These are phyloP conservation scores for Acromyrmex heyeri DNA, from an alignment of 1,140 invertebrate species.

Conservation along the genomic window DNA sequence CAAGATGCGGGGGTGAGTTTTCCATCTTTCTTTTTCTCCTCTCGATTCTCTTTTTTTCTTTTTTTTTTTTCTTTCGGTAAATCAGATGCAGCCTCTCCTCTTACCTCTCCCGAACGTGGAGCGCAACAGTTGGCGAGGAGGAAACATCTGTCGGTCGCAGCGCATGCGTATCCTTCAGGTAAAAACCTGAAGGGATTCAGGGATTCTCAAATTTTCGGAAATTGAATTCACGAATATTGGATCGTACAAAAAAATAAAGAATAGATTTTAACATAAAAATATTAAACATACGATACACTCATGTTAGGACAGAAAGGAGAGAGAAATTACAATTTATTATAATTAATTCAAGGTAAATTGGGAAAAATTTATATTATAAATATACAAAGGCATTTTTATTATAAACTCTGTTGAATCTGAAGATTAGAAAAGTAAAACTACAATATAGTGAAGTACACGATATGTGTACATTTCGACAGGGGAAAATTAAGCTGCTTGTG, in stretches of 20 bases:
- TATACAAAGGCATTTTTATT: neutral
- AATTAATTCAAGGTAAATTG: neutral
- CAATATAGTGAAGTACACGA: neutral
- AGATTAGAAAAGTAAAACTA: neutral
- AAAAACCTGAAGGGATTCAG: conserved; percentile 78
- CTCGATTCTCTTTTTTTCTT: conserved; percentile 51
- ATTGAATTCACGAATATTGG: neutral
- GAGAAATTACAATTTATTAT: neutral
- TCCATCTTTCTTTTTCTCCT: conserved; percentile 47
- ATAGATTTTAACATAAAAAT: neutral
- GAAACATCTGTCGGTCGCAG: conserved; percentile 83
- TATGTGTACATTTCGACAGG: neutral
- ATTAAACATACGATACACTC: neutral
- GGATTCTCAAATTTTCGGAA: conserved; percentile 81
- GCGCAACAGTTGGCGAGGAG: conserved; percentile 83
- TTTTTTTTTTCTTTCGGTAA: conserved; percentile 42
- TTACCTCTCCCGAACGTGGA: conserved; percentile 66
- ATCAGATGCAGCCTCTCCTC: conserved; percentile 35
- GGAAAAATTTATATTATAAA: neutral
- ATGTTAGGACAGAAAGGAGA: too few relatives aligned
- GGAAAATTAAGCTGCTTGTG: conserved; percentile 23
- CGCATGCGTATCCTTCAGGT: conserved; percentile 80
- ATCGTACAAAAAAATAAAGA: neutral
- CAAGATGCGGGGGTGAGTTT: conserved; percentile 52
- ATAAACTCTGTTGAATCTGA: neutral